Evolutionary conservation across 2,113 vertebrate genomes (phyloP).

Genomic region (Trogon melanurus): DNA sequence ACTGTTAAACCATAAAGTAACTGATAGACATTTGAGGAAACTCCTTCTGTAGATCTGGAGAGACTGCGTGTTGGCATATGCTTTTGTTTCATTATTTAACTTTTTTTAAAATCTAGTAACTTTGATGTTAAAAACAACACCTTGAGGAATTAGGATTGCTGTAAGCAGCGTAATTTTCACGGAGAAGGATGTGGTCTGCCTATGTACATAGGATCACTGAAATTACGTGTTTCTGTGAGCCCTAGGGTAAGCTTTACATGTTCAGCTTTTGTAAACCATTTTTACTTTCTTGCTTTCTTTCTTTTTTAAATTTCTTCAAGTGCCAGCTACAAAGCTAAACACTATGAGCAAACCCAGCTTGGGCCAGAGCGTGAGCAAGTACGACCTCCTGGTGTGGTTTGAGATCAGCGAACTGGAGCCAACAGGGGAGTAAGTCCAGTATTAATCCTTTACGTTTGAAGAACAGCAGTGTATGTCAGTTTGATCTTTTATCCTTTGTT

Average conservation of each 20-base stretch:
- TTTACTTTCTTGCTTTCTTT: not conserved
- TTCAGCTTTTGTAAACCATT: not conserved
- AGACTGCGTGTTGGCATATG: not conserved
- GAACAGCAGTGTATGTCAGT: not conserved
- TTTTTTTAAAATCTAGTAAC: not conserved
- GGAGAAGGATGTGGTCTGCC: not conserved
- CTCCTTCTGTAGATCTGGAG: not conserved
- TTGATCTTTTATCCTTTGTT: not conserved
- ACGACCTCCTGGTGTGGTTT: slow-evolving; percentile 97
- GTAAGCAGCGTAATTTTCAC: not conserved
- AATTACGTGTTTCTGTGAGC: not conserved
- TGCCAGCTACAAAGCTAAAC: slow-evolving; percentile 95
- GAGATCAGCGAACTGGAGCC: slow-evolving; percentile 99
- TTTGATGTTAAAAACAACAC: not conserved
- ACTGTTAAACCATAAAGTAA: not conserved
- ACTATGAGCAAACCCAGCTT: slow-evolving; percentile 94
- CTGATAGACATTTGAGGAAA: not conserved
- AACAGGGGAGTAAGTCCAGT: slow-evolving; percentile 93
- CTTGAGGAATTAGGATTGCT: not conserved
- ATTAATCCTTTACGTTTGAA: not conserved
- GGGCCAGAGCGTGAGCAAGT: slow-evolving; percentile 97
- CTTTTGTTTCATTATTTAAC: not conserved
- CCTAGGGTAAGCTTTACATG: not conserved
- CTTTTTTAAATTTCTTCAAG: slow-evolving; percentile 64
- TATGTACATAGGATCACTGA: not conserved